These are phyloP conservation scores for Bembecia ichneumoniformis DNA, from an alignment of 2,888 invertebrate species.

Conservation along the genomic window DNA sequence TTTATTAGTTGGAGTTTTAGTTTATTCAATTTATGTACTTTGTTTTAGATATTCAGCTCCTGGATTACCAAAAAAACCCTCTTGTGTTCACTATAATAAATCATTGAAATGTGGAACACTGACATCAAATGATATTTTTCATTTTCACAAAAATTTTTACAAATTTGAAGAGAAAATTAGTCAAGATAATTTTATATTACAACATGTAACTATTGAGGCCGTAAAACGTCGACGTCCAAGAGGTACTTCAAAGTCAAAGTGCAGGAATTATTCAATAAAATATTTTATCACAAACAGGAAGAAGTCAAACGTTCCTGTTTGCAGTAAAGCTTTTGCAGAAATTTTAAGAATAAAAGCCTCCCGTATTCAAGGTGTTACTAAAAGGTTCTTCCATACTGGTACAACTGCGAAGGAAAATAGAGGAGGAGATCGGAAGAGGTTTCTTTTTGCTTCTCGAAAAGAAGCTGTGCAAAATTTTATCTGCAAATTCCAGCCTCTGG, in stretches of 20 bases:
- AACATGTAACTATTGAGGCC: constrained; percentile 1
- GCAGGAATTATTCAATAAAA: constrained; percentile 1
- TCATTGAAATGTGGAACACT: background rate
- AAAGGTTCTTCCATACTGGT: constrained; percentile 7
- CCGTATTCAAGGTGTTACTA: constrained; percentile 6
- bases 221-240: constrained; percentile 2
- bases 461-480: constrained; percentile 8
- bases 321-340: constrained; percentile 1
- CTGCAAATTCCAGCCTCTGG: constrained; percentile 3
- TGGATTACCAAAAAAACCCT: background rate
- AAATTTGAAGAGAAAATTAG: background rate
- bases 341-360: constrained; percentile 2
- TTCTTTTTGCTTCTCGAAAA: constrained; percentile 2
- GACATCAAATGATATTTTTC: background rate
- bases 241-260: background rate
- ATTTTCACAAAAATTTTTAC: background rate
- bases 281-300: constrained; percentile 1
- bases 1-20: background rate
- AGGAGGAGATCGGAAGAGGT: constrained; percentile 9
- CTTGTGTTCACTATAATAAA: background rate
- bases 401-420: constrained; percentile 7
- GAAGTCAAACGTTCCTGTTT: background rate
- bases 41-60: background rate
- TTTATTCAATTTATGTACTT: background rate
- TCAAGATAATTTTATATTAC: constrained; percentile 2